Conservation (phyloP, 2,797 vertebrate genomes). For the Crenuchus spilurus region DNA sequence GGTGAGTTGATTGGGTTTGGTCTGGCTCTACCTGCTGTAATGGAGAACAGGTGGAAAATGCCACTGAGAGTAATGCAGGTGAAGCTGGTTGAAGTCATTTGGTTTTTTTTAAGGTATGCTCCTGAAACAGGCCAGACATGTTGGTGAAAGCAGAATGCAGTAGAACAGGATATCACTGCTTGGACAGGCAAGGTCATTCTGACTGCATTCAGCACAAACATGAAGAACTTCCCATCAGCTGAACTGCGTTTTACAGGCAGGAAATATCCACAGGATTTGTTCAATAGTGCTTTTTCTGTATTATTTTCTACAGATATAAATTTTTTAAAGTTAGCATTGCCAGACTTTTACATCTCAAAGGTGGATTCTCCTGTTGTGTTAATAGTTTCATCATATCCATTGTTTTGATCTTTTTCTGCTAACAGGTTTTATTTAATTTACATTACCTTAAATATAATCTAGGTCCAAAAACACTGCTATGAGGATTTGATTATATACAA, state of each 20-base stretch:
- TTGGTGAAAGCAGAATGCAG: conserved; percentile 30
- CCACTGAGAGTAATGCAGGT: neutral
- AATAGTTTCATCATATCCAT: no score
- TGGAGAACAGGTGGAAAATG: neutral
- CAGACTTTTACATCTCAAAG: no score
- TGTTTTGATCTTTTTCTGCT: no score
- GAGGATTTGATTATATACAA: no score
- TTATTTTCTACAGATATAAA: no score
- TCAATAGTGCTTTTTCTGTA: neutral
- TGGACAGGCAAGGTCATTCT: neutral
- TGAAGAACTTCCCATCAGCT: neutral
- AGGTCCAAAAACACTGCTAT: no score
- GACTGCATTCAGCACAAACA: neutral
- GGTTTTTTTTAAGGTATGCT: neutral
- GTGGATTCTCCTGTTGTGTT: no score
- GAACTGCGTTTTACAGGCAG: neutral
- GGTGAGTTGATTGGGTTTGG: neutral
- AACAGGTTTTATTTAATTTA: no score
- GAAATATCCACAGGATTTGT: no score
- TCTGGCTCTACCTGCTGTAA: neutral
- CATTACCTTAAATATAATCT: no score
- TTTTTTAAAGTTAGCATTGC: no score
- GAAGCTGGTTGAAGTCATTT: neutral
- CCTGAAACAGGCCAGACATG: neutral
- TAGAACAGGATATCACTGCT: neutral